Evolutionary conservation across 2,113 vertebrate genomes (phyloP).

Genomic region (Thalassarche chlororhynchos): DNA sequence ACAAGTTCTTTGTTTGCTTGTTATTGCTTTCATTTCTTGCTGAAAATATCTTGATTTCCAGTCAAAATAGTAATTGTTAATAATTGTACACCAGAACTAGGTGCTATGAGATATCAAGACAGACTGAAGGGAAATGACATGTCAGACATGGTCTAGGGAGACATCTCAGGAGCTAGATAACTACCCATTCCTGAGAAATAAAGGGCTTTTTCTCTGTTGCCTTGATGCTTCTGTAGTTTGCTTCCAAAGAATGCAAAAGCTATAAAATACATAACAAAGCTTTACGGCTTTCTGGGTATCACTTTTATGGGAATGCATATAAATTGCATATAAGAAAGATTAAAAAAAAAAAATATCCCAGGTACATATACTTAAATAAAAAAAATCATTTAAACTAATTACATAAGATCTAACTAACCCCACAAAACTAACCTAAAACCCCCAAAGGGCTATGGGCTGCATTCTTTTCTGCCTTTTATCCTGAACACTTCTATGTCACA

Average conservation of each 20-base stretch:
- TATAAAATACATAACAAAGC: not conserved
- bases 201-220: not conserved
- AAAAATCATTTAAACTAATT: not conserved
- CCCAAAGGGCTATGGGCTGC: not conserved
- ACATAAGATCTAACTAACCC: not conserved
- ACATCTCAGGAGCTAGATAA: not conserved
- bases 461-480: not conserved
- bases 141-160: not conserved
- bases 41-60: not conserved
- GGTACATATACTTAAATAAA: not conserved
- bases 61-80: not conserved
- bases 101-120: not conserved
- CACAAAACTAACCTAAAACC: not conserved
- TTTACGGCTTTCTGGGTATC: not conserved
- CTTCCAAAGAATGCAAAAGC: not conserved
- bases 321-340: not conserved
- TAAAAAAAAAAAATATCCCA: not conserved
- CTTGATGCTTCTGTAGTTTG: not conserved
- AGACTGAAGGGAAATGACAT: not conserved
- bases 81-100: not conserved
- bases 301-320: not conserved
- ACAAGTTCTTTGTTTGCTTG: not conserved
- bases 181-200: not conserved
- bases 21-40: not conserved
- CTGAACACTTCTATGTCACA: not conserved